Conservation (phyloP, 2,113 vertebrate species). For the Budorcas taxicolor region DNA sequence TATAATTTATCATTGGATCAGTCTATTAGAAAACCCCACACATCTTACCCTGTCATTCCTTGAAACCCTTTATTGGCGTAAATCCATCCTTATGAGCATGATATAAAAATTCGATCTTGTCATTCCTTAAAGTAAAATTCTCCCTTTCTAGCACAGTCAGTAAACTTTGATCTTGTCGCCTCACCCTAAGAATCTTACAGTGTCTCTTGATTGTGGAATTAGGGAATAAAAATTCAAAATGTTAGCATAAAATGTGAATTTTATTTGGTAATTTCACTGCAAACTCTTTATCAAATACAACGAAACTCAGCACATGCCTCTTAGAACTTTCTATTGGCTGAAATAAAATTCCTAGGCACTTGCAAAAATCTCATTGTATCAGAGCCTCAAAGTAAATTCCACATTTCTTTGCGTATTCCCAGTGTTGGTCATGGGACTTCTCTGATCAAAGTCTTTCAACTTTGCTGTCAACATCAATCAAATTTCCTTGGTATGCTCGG, state of each 20-base stretch:
- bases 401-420: not conserved
- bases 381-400: not conserved
- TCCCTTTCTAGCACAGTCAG: not conserved
- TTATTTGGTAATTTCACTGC: not conserved
- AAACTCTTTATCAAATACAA: not conserved
- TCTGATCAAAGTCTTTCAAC: not conserved
- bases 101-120: slow-evolving; percentile 30
- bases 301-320: not conserved
- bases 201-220: not conserved
- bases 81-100: slow-evolving; percentile 16
- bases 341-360: not conserved
- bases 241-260: not conserved
- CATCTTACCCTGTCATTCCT: not conserved
- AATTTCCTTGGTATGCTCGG: not conserved
- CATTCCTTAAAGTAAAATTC: slow-evolving; percentile 55
- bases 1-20: not conserved
- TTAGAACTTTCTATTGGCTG: not conserved
- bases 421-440: not conserved
- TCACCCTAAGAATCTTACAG: not conserved
- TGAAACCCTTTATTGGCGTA: not conserved
- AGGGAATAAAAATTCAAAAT: not conserved
- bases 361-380: not conserved
- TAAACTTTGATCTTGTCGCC: not conserved
- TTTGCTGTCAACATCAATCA: not conserved
- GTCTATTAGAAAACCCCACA: not conserved